Evolutionary conservation across 2,113 vertebrate genomes (phyloP), one percentile per base, ranked within the genome.

Genomic region (Poecile atricapillus): DNA sequence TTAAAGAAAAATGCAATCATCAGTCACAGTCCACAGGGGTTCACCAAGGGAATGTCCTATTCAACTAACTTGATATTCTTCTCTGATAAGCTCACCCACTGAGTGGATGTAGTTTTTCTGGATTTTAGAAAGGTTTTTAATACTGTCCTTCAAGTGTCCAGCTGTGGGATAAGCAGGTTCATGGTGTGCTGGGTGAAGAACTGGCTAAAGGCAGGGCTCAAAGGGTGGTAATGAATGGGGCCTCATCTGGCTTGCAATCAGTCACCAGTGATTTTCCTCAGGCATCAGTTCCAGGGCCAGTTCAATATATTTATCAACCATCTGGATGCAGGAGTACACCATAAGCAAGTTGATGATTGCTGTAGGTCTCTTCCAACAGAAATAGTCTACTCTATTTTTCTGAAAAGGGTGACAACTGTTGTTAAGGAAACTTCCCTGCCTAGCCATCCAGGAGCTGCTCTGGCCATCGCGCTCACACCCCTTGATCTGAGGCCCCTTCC

Each of bases 401-500:
- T 77, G 44, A 28, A 50, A 28, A 50, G 77, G 11, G 5, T 28
- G 19, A 19, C 20, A 79, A 4, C 4, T 70, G 4, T 33, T 63
- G 15, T 30, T 60, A 39, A 39, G 9, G 24, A 60, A 59, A 58
- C 11, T 39, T 53, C 28, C 23, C 39, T 25, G 11, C 10, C 14
- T 0, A 1, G 41, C 46, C 46, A 35, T 7, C 16, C 39, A 68
- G n/a, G 39, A 75, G 37, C 11, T 24, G 15, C 28, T 60, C 24
- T 67, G 39, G 37, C 46, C 17, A 21, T 46, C 24, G 41, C 24
- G 28, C 10, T 53, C 0, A 0, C 13, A 53, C 9, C 13, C 13
- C 25, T 12, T 46, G 46, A 60, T 16, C 37, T n/a, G 53, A 39
- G 39, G 28, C 16, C 16, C 15, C 37, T 68, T 60, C 53, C 41